Evolutionary conservation across 2,888 invertebrate genomes (phyloP).

Genomic region (Philereme vetulata): DNA sequence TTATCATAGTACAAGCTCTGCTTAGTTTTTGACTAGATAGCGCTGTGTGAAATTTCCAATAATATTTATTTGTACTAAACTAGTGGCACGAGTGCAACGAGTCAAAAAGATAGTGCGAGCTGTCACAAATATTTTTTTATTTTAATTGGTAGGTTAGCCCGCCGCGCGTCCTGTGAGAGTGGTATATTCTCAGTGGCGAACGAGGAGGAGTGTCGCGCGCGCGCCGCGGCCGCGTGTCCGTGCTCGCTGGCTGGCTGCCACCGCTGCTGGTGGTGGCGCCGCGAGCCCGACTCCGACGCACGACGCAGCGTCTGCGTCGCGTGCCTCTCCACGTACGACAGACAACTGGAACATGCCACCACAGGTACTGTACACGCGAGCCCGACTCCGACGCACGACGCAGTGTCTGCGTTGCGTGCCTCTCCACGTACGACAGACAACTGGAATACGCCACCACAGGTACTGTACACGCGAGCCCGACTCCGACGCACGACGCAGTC

Average conservation of each 20-base stretch:
- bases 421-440: slow-evolving; percentile 57
- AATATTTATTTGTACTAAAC: no score
- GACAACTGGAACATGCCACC: slow-evolving; percentile 43
- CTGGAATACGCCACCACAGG: slow-evolving; percentile 45
- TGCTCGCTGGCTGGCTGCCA: slow-evolving; percentile 74
- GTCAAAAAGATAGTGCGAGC: no score
- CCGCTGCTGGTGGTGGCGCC: slow-evolving; percentile 74
- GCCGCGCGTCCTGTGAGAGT: slow-evolving; percentile 94
- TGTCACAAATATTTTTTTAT: background rate
- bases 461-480: slow-evolving; percentile 22
- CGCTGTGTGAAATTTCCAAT: no score
- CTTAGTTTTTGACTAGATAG: no score
- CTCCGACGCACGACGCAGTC: slow-evolving; percentile 26
- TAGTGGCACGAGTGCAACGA: no score
- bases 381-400: slow-evolving; percentile 40
- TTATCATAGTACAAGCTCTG: no score
- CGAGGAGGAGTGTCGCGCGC: slow-evolving; percentile 86
- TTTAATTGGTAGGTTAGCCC: slow-evolving; percentile 42
- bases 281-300: slow-evolving; percentile 43
- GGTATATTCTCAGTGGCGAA: slow-evolving; percentile 95
- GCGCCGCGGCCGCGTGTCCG: slow-evolving; percentile 69
- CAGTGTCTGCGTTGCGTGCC: background rate
- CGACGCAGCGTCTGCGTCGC: slow-evolving; percentile 52
- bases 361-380: slow-evolving; percentile 70
- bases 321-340: slow-evolving; percentile 45